phyloP scores from a whole-genome alignment of 1,140 invertebrate species.

The Ephestia elutella region DNA sequence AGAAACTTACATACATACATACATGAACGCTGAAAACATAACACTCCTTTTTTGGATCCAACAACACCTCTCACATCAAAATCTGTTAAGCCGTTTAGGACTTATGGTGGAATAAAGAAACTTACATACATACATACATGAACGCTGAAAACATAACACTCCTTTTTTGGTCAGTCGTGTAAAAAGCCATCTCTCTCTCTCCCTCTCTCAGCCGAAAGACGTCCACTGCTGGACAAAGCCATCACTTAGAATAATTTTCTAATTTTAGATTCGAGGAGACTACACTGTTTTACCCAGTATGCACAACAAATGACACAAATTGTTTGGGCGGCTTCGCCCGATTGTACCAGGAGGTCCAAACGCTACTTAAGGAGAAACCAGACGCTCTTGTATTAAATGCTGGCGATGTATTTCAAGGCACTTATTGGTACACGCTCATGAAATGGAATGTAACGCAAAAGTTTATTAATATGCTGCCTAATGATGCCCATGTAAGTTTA shows the following conservation, averaged over 20 bases:
- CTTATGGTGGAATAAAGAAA: no score
- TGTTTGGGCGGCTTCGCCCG: constrained; percentile 82
- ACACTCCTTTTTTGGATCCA: no score
- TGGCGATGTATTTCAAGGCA: constrained; percentile 86
- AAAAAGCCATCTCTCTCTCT: no score
- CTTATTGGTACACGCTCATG: constrained; percentile 82
- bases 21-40: no score
- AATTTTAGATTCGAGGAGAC: constrained; percentile 43
- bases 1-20: no score
- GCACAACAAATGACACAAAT: constrained; percentile 41
- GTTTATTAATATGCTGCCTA: constrained; percentile 81
- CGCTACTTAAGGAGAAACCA: constrained; percentile 72
- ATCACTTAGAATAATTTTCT: not conserved
- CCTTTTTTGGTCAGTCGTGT: no score
- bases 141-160: no score
- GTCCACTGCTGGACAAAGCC: no score
- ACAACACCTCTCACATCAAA: no score
- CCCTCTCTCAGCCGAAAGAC: no score
- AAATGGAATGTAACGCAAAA: constrained; percentile 80
- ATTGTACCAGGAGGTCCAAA: constrained; percentile 71
- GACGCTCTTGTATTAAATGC: constrained; percentile 81
- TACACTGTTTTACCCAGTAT: constrained; percentile 44
- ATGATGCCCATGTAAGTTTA: constrained; percentile 82
- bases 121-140: no score
- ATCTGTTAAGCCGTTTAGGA: no score